Evolutionary conservation across 1,140 invertebrate genomes (phyloP), one percentile per base, ranked within the genome.

Genomic region (Sipha flava): DNA sequence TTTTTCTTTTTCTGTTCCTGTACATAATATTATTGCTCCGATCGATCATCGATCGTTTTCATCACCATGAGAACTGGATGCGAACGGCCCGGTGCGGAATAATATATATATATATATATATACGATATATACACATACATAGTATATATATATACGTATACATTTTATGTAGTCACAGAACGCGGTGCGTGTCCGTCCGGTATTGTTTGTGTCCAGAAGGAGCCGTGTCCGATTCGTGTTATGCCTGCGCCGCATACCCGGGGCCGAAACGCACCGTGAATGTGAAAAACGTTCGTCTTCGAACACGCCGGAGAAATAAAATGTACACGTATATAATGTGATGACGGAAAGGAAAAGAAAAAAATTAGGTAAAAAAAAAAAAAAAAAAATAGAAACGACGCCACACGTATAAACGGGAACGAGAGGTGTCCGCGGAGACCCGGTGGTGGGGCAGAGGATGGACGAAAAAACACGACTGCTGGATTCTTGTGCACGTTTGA

Each of bases 221-320:
- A 75, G 26, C 72, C 72, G 49, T 75, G 72, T 75, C 72, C 31
- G 49, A 75, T 54, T 34, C n/a, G 29, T 75, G 1, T 47, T 54
- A 49, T 18, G 45, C 14, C n/a, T n/a, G n/a, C n/a, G n/a, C n/a
- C n/a, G n/a, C n/a, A n/a, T n/a, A n/a, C n/a, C n/a, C n/a, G n/a
- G n/a, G n/a, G n/a, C 70, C 6, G 72, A 75, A 75, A 75, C 49
- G 72, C 12, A 75, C 47, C 47, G 47, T 75, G 72, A 75, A 54
- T 54, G 49, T 54, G 72, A 75, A 75, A 75, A 31, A 29, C 66
- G 66, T 26, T 70, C 37, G 64, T 68, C 21, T 68, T 43, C 31
- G 21, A 7, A 43, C n/a, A n/a, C n/a, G n/a, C n/a, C 23, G 23
- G 12, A 26, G 12, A 16, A 70, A 70, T 10, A 47, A 29, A 43